Conservation (phyloP, 2,113 vertebrate genomes). For the Chionis minor region DNA sequence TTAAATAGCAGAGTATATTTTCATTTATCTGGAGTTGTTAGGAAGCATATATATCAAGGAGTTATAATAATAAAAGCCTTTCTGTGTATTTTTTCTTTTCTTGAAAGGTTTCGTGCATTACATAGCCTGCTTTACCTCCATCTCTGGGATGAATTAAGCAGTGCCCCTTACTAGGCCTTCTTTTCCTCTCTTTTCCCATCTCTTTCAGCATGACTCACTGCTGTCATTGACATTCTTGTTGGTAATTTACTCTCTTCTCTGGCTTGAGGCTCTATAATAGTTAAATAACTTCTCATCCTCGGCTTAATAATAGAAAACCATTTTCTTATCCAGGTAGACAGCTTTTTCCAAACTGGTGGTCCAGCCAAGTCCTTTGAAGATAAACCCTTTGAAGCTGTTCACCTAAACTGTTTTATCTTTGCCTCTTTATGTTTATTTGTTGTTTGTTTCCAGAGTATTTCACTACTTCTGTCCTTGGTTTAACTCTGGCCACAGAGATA, state of each 20-base stretch:
- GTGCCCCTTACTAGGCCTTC: background rate
- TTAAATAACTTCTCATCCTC: slow-evolving; percentile 6
- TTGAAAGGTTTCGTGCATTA: background rate
- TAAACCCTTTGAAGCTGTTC: background rate
- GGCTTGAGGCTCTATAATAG: background rate
- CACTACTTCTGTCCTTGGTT: background rate
- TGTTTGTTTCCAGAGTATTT: background rate
- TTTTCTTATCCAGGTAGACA: slow-evolving; percentile 17
- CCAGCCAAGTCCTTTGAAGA: background rate
- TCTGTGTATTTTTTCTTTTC: background rate
- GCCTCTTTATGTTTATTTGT: background rate
- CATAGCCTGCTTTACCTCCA: background rate
- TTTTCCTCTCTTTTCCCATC: background rate
- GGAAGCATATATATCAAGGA: background rate
- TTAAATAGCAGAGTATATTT: background rate
- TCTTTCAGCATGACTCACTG: background rate
- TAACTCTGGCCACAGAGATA: background rate
- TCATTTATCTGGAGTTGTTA: background rate
- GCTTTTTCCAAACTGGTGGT: background rate
- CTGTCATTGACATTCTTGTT: background rate
- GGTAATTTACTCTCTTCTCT: background rate
- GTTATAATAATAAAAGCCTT: background rate
- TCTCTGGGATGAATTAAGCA: background rate
- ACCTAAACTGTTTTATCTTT: background rate
- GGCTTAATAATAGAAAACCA: background rate